Evolutionary conservation across 1,140 invertebrate species (phyloP).

Genomic region (Orussus abietinus): DNA sequence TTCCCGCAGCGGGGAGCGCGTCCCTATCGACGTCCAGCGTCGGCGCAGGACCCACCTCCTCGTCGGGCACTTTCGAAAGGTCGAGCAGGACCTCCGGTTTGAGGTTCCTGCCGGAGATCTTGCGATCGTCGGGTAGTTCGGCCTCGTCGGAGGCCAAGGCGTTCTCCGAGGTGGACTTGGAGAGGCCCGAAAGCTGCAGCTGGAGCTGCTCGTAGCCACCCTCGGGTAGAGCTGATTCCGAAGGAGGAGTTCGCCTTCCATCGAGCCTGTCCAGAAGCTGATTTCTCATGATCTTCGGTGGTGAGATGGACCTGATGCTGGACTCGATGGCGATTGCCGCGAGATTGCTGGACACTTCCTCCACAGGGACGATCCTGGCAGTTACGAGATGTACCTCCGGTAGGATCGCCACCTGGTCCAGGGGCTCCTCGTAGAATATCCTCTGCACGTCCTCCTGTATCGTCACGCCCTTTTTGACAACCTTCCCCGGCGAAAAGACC

Average conservation of each 20-base stretch:
- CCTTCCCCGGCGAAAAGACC: conserved; percentile 27
- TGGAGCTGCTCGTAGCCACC: not conserved
- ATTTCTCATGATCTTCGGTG: no score
- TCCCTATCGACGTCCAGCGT: conserved; percentile 1
- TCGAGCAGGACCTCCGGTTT: conserved; percentile 43
- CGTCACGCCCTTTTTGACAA: conserved; percentile 35
- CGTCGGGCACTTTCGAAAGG: conserved; percentile 34
- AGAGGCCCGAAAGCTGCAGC: conserved; percentile 22
- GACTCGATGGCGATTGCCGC: not conserved
- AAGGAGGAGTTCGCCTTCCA: not conserved
- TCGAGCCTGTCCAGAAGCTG: no score
- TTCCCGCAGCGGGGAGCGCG: conserved; percentile 15
- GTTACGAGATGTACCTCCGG: conserved; percentile 34
- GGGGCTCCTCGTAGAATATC: conserved; percentile 28
- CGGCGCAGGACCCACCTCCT: conserved; percentile 5
- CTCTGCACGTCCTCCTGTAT: conserved; percentile 39
- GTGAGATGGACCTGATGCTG: not conserved
- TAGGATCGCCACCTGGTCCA: conserved; percentile 6
- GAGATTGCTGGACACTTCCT: no score
- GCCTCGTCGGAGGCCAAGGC: conserved; percentile 22
- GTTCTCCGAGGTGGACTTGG: conserved; percentile 41
- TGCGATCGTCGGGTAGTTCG: conserved; percentile 18
- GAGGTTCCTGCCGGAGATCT: conserved; percentile 40
- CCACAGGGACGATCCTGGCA: conserved; percentile 35
- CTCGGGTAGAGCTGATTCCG: not conserved